Evolutionary conservation across 2,113 vertebrate genomes (phyloP).

Genomic region (Pollimyrus isidori): DNA sequence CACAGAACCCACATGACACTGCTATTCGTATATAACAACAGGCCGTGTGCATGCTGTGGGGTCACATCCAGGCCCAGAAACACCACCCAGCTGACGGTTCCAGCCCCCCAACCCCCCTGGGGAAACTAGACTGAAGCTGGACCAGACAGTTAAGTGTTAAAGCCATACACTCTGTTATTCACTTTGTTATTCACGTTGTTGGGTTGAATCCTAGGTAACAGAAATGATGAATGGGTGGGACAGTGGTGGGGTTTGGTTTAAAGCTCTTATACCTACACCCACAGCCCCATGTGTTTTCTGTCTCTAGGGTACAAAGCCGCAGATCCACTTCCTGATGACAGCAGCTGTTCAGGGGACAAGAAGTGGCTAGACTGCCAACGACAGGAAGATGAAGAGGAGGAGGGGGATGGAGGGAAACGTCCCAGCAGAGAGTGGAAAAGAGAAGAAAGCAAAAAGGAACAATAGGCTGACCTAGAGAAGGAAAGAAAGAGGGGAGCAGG

Average conservation of each 20-base stretch:
- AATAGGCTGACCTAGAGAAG: neutral
- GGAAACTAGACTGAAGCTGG: neutral
- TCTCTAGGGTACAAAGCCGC: neutral
- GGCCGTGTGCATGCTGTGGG: neutral
- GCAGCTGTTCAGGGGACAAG: neutral
- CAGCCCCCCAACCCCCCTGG: neutral
- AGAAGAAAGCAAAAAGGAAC: neutral
- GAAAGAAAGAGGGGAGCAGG: neutral
- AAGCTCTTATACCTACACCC: neutral
- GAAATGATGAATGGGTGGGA: neutral
- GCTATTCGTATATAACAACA: neutral
- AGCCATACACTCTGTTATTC: neutral
- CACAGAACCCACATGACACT: neutral
- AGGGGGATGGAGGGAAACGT: neutral
- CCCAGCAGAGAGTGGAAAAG: neutral
- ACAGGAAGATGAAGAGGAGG: neutral
- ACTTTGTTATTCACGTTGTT: neutral
- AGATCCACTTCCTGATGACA: slow-evolving; percentile 2
- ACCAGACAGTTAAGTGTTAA: neutral
- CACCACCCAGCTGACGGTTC: too few species aligned
- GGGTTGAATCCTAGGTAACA: too few species aligned
- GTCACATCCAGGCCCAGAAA: neutral
- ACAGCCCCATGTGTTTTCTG: neutral
- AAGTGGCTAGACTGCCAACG: neutral
- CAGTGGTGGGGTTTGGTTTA: neutral